Percentiles rank a stretch among this genome's conserved stretches.
These are phyloP conservation scores for Caenorhabditis sp. DNA, from an alignment of 2,888 invertebrate genomes.

Conservation along the genomic window DNA sequence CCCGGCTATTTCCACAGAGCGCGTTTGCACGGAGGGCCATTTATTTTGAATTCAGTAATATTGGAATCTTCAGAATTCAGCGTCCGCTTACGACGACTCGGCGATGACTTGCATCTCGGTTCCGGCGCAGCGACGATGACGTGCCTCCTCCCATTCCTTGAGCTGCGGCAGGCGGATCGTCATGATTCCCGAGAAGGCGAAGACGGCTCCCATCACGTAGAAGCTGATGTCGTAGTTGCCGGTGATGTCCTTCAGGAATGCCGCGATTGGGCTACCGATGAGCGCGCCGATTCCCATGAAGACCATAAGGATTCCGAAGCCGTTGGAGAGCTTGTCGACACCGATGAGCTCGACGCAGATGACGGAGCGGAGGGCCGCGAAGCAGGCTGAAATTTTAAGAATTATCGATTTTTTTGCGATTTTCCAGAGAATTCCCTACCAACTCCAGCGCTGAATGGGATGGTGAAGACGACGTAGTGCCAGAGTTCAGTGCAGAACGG, in stretches of 20 bases:
- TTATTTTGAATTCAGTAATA: too few relatives aligned
- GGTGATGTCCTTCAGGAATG: slow-evolving; percentile 18
- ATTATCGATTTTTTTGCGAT: too few relatives aligned
- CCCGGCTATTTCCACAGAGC: too few relatives aligned
- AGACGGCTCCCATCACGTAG: slow-evolving; percentile 91
- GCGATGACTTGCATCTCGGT: slow-evolving; percentile 41
- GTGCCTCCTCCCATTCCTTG: slow-evolving; percentile 88
- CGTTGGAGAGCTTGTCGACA: slow-evolving; percentile 84
- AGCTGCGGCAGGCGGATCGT: slow-evolving; percentile 91
- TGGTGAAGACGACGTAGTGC: slow-evolving; percentile 88
- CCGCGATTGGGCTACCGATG: slow-evolving; percentile 84
- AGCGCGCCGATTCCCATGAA: slow-evolving; percentile 85
- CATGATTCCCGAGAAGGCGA: slow-evolving; percentile 91
- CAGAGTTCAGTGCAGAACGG: slow-evolving; percentile 84
- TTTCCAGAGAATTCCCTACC: too few relatives aligned
- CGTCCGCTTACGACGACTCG: background rate
- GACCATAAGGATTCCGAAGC: slow-evolving; percentile 85
- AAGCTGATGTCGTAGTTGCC: slow-evolving; percentile 89
- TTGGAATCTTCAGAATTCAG: too few relatives aligned
- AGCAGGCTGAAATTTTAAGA: slow-evolving; percentile 92
- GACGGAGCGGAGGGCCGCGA: slow-evolving; percentile 91
- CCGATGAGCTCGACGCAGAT: slow-evolving; percentile 85
- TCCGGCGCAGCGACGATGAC: slow-evolving; percentile 10
- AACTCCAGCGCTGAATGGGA: slow-evolving; percentile 43
- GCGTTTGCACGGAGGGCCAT: too few relatives aligned